Percentiles rank a stretch among this genome's conserved stretches.
Conservation (phyloP, 2,113 vertebrate genomes). For the Emydura subglobosa region DNA sequence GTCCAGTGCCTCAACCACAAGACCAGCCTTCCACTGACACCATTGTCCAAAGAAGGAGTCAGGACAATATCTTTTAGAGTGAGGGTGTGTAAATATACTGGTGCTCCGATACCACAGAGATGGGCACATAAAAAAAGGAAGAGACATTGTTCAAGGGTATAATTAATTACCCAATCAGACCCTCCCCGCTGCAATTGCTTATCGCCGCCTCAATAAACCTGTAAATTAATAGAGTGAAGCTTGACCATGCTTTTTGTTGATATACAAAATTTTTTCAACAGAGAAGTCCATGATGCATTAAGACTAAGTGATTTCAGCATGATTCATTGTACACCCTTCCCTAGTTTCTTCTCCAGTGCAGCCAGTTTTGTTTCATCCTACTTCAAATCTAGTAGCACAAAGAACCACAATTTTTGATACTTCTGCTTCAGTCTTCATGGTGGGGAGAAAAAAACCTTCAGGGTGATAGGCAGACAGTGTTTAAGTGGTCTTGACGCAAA, state of each 20-base stretch:
- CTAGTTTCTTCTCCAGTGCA: too few species aligned
- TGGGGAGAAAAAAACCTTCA: background rate
- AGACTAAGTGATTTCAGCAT: background rate
- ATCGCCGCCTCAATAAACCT: background rate
- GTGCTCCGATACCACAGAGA: background rate
- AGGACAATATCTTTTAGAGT: background rate
- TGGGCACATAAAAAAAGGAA: background rate
- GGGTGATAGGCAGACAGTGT: background rate
- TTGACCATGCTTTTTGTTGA: background rate
- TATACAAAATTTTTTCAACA: background rate
- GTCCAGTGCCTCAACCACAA: background rate
- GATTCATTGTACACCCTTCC: background rate
- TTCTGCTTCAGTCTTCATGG: background rate
- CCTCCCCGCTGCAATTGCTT: background rate
- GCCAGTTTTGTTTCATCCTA: background rate
- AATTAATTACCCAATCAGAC: background rate
- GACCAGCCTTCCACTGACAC: background rate
- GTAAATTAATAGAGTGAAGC: background rate
- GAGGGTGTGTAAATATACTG: background rate
- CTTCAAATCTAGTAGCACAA: background rate
- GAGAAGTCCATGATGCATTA: background rate
- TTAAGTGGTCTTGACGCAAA: background rate
- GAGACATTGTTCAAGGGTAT: background rate
- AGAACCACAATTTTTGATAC: background rate
- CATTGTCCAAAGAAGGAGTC: background rate